Percentiles rank a stretch among this genome's conserved stretches.
Conservation (phyloP, 2,888 invertebrate species). For the Coronaproctus castanopsis region DNA sequence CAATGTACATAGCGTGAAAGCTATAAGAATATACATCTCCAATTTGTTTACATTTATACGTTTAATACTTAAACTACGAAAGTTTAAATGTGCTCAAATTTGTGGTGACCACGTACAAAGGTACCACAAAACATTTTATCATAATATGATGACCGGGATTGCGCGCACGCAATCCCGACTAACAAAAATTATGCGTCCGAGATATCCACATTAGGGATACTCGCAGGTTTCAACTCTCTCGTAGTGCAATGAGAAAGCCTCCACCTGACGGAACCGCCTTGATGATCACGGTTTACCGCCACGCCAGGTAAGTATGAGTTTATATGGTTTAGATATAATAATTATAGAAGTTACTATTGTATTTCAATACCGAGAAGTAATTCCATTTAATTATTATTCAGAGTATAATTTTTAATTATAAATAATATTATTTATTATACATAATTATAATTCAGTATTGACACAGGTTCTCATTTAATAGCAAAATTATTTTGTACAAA, state of each 20-base stretch:
- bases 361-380: background rate
- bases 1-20: too few relatives aligned
- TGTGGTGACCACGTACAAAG: too few relatives aligned
- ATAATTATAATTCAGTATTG: too few relatives aligned
- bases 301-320: background rate
- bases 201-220: background rate
- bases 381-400: background rate
- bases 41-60: too few relatives aligned
- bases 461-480: too few relatives aligned
- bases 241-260: background rate
- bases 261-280: background rate
- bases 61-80: too few relatives aligned
- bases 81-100: too few relatives aligned
- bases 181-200: background rate
- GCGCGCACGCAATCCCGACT: background rate
- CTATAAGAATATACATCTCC: too few relatives aligned
- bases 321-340: background rate
- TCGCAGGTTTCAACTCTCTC: background rate
- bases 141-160: too few relatives aligned
- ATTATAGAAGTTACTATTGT: background rate
- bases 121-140: too few relatives aligned
- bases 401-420: background rate
- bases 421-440: too few relatives aligned
- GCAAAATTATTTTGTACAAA: too few relatives aligned
- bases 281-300: background rate